Evolutionary conservation across 2,797 vertebrate species (phyloP).

Genomic region (Chromobotia macracanthus): DNA sequence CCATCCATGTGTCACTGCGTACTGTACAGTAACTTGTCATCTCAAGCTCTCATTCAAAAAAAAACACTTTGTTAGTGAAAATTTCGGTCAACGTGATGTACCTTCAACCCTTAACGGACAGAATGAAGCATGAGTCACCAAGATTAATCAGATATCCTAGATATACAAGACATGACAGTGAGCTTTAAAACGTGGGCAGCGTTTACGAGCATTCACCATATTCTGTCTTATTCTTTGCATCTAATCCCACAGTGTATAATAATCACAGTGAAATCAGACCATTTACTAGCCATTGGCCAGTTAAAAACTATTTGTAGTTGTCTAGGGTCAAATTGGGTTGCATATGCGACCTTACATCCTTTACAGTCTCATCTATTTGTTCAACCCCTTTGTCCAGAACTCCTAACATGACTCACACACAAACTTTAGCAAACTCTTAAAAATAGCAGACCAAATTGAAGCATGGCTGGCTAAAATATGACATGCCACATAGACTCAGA

Average conservation of each 20-base stretch:
- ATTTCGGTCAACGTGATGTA: neutral
- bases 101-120: neutral
- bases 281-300: too few relatives aligned
- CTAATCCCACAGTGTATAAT: too few relatives aligned
- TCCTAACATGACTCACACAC: neutral
- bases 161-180: too few relatives aligned
- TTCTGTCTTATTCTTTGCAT: too few relatives aligned
- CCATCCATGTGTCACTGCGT: neutral
- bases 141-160: too few relatives aligned
- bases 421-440: constrained; percentile 29
- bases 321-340: too few relatives aligned
- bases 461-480: constrained; percentile 70
- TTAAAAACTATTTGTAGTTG: too few relatives aligned
- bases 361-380: neutral
- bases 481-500: constrained; percentile 30
- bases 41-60: constrained; percentile 10
- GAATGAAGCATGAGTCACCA: too few relatives aligned
- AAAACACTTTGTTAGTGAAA: neutral
- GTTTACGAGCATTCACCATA: too few relatives aligned
- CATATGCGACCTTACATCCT: too few relatives aligned
- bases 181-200: too few relatives aligned
- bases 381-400: neutral
- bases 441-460: constrained; percentile 56
- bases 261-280: too few relatives aligned
- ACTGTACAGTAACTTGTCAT: neutral